Conservation (phyloP, 1,140 invertebrate genomes). For the Drosophila lacertosa region DNA sequence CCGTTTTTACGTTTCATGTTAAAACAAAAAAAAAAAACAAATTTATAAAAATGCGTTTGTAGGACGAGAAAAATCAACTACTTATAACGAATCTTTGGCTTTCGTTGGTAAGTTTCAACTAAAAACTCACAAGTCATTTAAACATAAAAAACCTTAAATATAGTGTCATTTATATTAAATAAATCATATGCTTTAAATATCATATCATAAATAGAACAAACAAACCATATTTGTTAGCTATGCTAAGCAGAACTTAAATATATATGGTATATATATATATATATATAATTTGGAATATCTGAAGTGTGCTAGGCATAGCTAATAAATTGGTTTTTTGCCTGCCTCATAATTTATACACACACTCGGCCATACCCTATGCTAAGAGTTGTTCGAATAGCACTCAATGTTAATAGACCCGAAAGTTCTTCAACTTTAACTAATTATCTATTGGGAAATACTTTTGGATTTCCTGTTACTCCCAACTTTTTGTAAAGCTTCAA, state of each 20-base stretch:
- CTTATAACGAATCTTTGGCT: slow-evolving; percentile 94
- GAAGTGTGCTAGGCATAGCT: slow-evolving; percentile 32
- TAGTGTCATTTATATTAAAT: slow-evolving; percentile 58
- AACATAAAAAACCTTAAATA: slow-evolving; percentile 46
- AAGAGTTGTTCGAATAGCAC: slow-evolving; percentile 38
- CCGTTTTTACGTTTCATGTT: slow-evolving; percentile 51
- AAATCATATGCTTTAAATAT: slow-evolving; percentile 70
- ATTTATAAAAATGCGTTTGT: slow-evolving; percentile 84
- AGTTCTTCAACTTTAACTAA: slow-evolving; percentile 2
- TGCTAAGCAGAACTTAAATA: slow-evolving; percentile 19
- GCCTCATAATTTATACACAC: slow-evolving; percentile 74
- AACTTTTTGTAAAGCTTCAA: slow-evolving; percentile 43
- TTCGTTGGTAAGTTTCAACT: slow-evolving; percentile 92
- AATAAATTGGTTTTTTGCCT: slow-evolving; percentile 46
- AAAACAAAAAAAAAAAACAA: slow-evolving; percentile 62
- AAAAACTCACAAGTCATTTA: slow-evolving; percentile 68
- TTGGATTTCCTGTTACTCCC: neutral
- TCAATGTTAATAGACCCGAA: slow-evolving; percentile 6
- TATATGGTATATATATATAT: neutral
- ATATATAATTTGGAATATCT: neutral
- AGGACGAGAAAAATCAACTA: slow-evolving; percentile 94
- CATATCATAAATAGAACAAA: slow-evolving; percentile 45
- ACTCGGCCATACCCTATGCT: slow-evolving; percentile 50
- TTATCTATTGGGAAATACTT: neutral
- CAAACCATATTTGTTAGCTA: slow-evolving; percentile 23